Base-by-base conservation (phyloP, 30 jellyfish, hydroid and myxozoan genomes). In the Aurelia coerulea region DNA sequence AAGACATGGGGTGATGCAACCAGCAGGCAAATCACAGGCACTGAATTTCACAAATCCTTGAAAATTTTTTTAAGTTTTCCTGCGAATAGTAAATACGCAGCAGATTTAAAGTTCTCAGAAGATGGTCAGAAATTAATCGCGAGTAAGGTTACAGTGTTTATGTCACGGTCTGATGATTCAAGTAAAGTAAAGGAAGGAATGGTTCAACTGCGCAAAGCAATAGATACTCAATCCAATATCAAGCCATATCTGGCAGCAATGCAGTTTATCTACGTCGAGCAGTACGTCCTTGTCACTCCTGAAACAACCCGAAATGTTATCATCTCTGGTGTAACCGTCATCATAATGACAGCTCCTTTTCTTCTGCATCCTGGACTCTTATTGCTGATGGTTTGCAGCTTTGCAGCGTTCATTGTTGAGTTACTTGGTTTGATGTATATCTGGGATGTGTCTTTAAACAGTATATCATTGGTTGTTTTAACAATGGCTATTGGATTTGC, bases 341-440 rank as follows among this genome's bases (percentile, higher is more conserved):
- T 86, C 37, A 17, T 87, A 2, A 90, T 92, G 77, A 88, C 98
- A 2, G 72, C 88, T 19, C 96, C 96, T 63, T 92, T 76, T 73
- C 75, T 88, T 46, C 71, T 92, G 59, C 86, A 92, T 50, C 96
- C 96, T 62, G 90, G 83, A 33, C 84, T 92, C 63, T 33, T 89
- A 54, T 71, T 86, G 33, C 81, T 92, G 60, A 88, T 87, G 76
- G 76, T 92, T 32, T 56, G 87, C 33, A 39, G 96, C 14, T 92
- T 92, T 59, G 79, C 87, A 4, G 77, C 83, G 10, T 86, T 87
- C 67, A 80, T 88, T 10, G 80, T 87, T n/a, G 98, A 92, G 54
- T 66, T 92, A 60, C 37, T 88, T 62, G 98, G 95, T 41, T 5
- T 85, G 82, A 85, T 85, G 95, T 50, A 78, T 13, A 2, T 76